Evolutionary conservation across 2,113 vertebrate genomes (phyloP).

Genomic region (Suncus etruscus): DNA sequence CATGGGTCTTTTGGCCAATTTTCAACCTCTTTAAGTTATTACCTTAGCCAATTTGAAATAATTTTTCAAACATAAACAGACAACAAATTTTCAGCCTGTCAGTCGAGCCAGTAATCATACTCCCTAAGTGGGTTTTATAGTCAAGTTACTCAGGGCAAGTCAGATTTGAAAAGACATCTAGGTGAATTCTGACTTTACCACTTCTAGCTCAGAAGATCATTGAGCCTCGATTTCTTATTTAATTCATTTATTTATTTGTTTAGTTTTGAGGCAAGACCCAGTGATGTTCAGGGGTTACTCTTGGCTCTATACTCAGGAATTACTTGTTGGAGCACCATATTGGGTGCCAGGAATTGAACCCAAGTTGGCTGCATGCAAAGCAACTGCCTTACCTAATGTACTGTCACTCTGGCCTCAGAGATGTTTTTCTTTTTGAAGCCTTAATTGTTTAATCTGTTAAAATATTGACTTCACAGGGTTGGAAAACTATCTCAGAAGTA

Average conservation of each 20-base stretch:
- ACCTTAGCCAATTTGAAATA: constrained; percentile 55
- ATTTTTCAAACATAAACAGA: constrained; percentile 56
- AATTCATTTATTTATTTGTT: too few species aligned
- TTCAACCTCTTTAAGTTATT: constrained; percentile 48
- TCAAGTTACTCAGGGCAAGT: neutral
- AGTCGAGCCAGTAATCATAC: neutral
- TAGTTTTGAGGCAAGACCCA: too few species aligned
- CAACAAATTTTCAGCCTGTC: constrained; percentile 11
- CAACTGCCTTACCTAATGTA: too few species aligned
- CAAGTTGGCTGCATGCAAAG: too few species aligned
- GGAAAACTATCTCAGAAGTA: neutral
- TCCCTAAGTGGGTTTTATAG: constrained; percentile 3
- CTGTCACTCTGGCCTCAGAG: too few species aligned
- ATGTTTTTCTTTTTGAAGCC: neutral
- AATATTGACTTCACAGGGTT: neutral
- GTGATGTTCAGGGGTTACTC: too few species aligned
- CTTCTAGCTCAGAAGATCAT: neutral
- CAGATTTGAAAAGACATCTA: neutral
- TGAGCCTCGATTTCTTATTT: neutral
- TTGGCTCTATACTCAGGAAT: too few species aligned
- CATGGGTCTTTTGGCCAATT: neutral
- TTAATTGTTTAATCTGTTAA: neutral
- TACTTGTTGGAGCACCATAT: too few species aligned
- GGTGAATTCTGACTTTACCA: too few species aligned
- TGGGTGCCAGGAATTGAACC: too few species aligned